Evolutionary conservation across 1,140 invertebrate species (phyloP), one percentile per base, ranked within the genome.

Genomic region (Wasmannia auropunctata): DNA sequence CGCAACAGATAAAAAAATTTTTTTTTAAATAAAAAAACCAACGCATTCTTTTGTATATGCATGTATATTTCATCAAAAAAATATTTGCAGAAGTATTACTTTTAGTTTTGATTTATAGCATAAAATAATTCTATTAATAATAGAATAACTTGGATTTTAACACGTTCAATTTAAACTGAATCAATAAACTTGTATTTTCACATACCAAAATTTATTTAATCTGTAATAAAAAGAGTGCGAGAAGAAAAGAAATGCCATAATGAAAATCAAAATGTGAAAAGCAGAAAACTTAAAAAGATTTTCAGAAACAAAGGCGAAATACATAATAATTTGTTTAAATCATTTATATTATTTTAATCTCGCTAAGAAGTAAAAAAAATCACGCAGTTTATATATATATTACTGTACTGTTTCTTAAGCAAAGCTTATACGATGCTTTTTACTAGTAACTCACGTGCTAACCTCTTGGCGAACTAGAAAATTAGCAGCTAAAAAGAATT

Each of bases 281-380:
- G 2, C 22, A 43, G 14, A 67, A 67, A 43, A 67, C 22, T 67
- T 46, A 8, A 7, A 67, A 25, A 46, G 46, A 5, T 65, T 65
- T 40, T 37, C 22, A 67, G 22, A 67, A 67, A 43, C 1, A 67
- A 67, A 40, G 7, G 11, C 40, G 1, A 65, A 6, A 5, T 46
- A 43, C 4, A 67, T 65, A 14, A 65, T 40, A 67, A 67, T 43
- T 67, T 25, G 43, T 67, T 67, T 25, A 65, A 65, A 40, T 65
- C 40, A 0, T 40, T 40, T 14, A 40, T 37, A 40, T 65, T 63
- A n/a, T 63, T 34, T 63, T 34, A 10, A 63, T 37, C 34, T 63
- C 62, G 19, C 34, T 40, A 65, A 65, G n/a, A 65, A 22, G 3
- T 40, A 43, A 31, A 40, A 62, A 60, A 65, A 67, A n/a, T 6